A percentile compares a stretch with the other conserved stretches of the same genome.
phyloP scores from a whole-genome alignment of 2,888 invertebrate species.

The Galerucella calmariensis region DNA sequence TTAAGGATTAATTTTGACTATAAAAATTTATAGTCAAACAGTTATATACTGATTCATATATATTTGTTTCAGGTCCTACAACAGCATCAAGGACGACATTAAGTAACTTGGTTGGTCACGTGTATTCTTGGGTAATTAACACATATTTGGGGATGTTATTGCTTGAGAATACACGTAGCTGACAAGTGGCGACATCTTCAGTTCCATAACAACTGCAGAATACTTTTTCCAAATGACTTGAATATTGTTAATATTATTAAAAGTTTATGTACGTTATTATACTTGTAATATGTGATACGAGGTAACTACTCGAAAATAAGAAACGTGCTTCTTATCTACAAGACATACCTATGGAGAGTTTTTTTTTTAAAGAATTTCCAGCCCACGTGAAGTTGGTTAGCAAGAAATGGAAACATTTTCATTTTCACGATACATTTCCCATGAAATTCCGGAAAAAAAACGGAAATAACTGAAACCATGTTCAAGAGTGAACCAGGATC shows the following conservation, averaged over 20 bases:
- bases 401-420: not conserved
- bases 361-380: too few species aligned
- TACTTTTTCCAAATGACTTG: too few species aligned
- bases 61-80: not conserved
- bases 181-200: slow-evolving; percentile 72
- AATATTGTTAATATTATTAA: too few species aligned
- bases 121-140: slow-evolving; percentile 99
- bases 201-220: slow-evolving; percentile 1
- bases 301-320: too few species aligned
- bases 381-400: too few species aligned
- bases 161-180: slow-evolving; percentile 99
- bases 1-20: too few species aligned
- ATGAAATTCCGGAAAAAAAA: slow-evolving; percentile 17
- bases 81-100: not conserved
- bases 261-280: too few species aligned
- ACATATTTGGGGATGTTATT: slow-evolving; percentile 95
- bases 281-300: too few species aligned
- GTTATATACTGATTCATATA: not conserved
- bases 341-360: too few species aligned
- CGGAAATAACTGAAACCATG: slow-evolving; percentile 44
- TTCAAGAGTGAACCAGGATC: slow-evolving; percentile 41
- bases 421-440: slow-evolving; percentile 18
- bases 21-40: too few species aligned
- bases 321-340: too few species aligned
- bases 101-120: slow-evolving; percentile 87